Evolutionary conservation across 1,140 invertebrate genomes (phyloP).

Genomic region (Pentalonia nigronervosa): DNA sequence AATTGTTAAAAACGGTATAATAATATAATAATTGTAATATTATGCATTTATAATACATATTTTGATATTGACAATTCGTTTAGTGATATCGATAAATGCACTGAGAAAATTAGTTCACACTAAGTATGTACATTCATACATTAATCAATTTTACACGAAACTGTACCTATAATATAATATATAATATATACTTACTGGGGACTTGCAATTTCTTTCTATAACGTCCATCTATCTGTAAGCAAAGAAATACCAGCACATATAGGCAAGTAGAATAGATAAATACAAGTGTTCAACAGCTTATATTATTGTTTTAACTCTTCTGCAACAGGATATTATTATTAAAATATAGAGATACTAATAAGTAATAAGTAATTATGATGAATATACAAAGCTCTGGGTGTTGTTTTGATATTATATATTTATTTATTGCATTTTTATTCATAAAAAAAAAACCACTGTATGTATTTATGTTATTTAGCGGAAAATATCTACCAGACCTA

Average conservation of each 20-base stretch:
- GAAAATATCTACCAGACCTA: no score
- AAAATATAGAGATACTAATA: neutral
- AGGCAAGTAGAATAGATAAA: neutral
- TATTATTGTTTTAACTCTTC: neutral
- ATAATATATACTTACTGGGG: no score
- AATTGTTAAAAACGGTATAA: no score
- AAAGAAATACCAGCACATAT: neutral
- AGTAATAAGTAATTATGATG: no score
- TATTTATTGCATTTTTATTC: no score
- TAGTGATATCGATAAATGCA: neutral
- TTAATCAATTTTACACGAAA: neutral
- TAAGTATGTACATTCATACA: neutral
- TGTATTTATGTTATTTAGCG: no score
- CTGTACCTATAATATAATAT: neutral
- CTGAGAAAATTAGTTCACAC: neutral
- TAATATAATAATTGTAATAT: neutral
- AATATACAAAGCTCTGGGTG: no score
- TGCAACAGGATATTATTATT: neutral
- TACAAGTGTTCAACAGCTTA: neutral
- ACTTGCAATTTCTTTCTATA: no score
- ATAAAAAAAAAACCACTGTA: no score
- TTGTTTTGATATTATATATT: no score
- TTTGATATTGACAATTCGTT: neutral
- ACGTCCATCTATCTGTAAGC: no score
- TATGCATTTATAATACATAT: neutral